phyloP scores from a whole-genome alignment of 2,113 vertebrate species.

The Ictalurus punctatus region DNA sequence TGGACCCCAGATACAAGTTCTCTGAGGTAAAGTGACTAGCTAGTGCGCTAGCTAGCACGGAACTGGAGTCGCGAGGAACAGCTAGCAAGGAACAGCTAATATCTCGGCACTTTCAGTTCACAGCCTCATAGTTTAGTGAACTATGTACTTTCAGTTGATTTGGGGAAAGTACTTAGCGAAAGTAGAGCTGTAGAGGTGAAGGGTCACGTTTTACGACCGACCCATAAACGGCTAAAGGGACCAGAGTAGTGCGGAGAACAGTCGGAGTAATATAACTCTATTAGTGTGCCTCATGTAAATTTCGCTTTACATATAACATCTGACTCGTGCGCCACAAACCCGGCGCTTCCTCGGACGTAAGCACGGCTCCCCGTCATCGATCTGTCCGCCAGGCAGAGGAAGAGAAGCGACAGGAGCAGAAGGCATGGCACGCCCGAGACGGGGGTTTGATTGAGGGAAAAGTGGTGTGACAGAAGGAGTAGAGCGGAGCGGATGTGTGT shows the following conservation, averaged over 20 bases:
- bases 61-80: neutral
- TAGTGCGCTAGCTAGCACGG: too few species aligned
- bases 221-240: neutral
- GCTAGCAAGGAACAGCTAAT: too few species aligned
- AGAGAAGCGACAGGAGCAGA: neutral
- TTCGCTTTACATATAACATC: neutral
- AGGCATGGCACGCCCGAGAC: neutral
- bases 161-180: neutral
- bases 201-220: neutral
- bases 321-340: neutral
- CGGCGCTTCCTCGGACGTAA: neutral
- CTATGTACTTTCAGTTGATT: neutral
- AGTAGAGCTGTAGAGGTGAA: neutral
- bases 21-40: neutral
- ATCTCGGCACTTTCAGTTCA: neutral
- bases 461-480: slow-evolving; percentile 23
- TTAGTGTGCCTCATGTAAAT: neutral
- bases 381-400: neutral
- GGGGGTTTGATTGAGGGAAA: neutral
- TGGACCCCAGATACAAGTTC: neutral
- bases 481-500: neutral
- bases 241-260: neutral
- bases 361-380: neutral
- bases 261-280: neutral
- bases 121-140: neutral